Base-by-base conservation (phyloP, 1,140 invertebrate genomes). In the Brachionus paranguensis region DNA sequence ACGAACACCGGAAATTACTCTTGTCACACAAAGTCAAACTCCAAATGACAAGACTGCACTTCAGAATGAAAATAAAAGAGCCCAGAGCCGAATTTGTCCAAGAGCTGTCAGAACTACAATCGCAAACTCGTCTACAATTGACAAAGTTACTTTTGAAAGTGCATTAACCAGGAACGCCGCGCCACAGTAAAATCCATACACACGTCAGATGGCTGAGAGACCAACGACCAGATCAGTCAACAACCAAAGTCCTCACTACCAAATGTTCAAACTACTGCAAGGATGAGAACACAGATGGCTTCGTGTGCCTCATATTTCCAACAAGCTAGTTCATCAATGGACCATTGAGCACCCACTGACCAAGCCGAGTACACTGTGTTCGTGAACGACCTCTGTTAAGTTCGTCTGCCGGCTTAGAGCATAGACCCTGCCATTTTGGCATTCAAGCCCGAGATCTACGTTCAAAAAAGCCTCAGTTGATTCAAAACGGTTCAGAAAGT, bases 221-320 rank as follows among this genome's bases (percentile, higher is more conserved):
- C 45, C n/a, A 33, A 53, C 2, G 10, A 24, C 5, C 43, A 83
- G 20, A 83, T 83, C 3, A 53, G 20, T 1, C 55, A 68, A 41
- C 4, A 83, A 43, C 53, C n/a, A 60, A 43, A 11, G 41, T n/a
- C 53, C 53, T 27, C 78, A 68, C 20, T 81, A 43, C 14, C 78
- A 64, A 68, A 64, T 81, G 78, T 81, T 81, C 27, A 81, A n/a
- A 81, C 33, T 81, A 81, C 29, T 81, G 78, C 64, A 81, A 81
- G 24, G 78, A 81, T 41, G 55, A 81, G 37, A 68, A 81, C 33
- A n/a, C 41, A 12, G 78, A 81, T 20, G 78, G 78, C 2, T 81
- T 55, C 29, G 78, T 81, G 8, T n/a, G n/a, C n/a, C 12, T 64
- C 2, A 81, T n/a, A 81, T 20, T 81, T 64, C n/a, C n/a, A 81